A percentile compares a stretch with the other conserved stretches of the same genome.
phyloP scores from a whole-genome alignment of 2,113 vertebrate species.

The Abramis brama region DNA sequence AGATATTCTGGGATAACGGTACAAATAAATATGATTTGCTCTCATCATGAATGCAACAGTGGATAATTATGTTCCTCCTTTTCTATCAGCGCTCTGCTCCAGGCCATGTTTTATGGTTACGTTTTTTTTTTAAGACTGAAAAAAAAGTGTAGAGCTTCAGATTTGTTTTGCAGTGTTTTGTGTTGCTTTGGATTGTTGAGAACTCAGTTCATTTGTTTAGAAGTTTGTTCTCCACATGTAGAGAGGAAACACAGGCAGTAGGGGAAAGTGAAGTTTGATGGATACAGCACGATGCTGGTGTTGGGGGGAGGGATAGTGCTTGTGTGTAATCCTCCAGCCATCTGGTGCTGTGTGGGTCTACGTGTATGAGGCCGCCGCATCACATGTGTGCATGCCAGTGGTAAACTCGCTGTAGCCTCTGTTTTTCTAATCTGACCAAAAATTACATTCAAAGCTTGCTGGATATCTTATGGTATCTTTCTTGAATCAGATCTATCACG shows the following conservation, averaged over 20 bases:
- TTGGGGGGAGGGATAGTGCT: constrained; percentile 50
- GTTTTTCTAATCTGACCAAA: background rate
- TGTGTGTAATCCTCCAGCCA: constrained; percentile 73
- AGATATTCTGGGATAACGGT: constrained; percentile 12
- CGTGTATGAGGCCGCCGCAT: background rate
- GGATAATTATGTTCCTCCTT: background rate
- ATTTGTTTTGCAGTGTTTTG: background rate
- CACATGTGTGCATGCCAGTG: constrained; percentile 1
- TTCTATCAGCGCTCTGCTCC: background rate
- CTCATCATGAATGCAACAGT: background rate
- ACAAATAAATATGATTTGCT: constrained; percentile 8
- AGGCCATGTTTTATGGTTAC: background rate
- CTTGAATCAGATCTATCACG: background rate
- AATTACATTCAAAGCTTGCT: background rate
- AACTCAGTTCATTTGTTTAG: background rate
- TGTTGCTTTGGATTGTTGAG: background rate
- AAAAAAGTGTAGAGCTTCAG: background rate
- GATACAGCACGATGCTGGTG: constrained; percentile 11
- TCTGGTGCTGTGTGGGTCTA: constrained; percentile 64
- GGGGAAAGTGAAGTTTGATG: constrained; percentile 2
- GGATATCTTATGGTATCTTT: background rate
- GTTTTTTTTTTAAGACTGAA: background rate
- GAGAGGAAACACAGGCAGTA: background rate
- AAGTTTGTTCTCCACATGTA: background rate
- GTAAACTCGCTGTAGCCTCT: background rate